Conservation (phyloP, 2,888 invertebrate species). For the Latheticus oryzae region DNA sequence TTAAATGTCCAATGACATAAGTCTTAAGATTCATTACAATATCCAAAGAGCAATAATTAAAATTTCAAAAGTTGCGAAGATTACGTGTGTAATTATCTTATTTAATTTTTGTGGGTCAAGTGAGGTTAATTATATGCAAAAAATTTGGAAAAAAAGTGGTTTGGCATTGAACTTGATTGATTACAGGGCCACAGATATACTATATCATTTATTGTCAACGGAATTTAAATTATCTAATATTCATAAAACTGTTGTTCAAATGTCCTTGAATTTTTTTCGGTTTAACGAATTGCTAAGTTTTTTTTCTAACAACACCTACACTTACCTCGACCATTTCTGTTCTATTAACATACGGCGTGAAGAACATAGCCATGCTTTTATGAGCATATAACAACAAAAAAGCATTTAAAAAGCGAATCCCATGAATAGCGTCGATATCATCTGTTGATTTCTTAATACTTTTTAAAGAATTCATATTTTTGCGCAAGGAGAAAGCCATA, state of each 20-base stretch:
- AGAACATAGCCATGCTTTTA: slow-evolving; percentile 79
- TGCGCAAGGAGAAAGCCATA: slow-evolving; percentile 73
- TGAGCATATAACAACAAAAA: slow-evolving; percentile 73
- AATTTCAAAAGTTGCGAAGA: too few species aligned
- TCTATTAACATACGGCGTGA: slow-evolving; percentile 74
- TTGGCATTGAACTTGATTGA: too few species aligned
- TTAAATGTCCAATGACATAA: too few species aligned
- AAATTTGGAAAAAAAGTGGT: too few species aligned
- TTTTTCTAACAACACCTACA: neutral
- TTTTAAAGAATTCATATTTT: slow-evolving; percentile 70
- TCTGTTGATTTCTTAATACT: slow-evolving; percentile 68
- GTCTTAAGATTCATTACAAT: too few species aligned
- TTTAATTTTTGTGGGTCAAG: neutral
- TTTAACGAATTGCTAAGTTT: neutral
- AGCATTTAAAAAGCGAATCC: slow-evolving; percentile 75
- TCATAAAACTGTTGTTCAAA: too few species aligned
- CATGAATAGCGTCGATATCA: slow-evolving; percentile 75
- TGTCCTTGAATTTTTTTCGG: too few species aligned
- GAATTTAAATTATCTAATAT: too few species aligned
- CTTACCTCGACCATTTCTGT: slow-evolving; percentile 74
- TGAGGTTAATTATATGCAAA: neutral
- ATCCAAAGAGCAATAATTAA: too few species aligned
- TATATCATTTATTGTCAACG: too few species aligned
- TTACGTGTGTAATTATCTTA: too few species aligned
- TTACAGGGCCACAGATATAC: too few species aligned